Percentiles rank a stretch among this genome's conserved stretches.
Conservation (phyloP, 2,888 invertebrate genomes). For the Trimorus sp. region DNA sequence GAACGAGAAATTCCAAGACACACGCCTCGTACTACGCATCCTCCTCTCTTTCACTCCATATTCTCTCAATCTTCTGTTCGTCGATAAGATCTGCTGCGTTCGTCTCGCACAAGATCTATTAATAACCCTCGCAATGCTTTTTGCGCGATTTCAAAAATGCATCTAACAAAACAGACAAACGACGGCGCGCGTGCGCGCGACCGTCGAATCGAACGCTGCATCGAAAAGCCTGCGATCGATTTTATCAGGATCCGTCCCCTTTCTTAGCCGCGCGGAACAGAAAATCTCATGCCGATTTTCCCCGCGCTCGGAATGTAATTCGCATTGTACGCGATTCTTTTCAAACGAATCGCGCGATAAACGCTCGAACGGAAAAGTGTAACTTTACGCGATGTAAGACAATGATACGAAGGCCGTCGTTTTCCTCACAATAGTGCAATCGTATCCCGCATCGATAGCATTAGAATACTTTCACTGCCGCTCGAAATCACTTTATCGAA, state of each 20-base stretch:
- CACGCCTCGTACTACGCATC: constrained; percentile 59
- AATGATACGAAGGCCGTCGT: too few species aligned
- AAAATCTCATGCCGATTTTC: too few species aligned
- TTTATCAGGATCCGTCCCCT: constrained; percentile 19
- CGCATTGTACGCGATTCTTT: neutral
- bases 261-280: too few species aligned
- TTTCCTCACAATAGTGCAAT: constrained; percentile 4
- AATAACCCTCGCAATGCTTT: constrained; percentile 65
- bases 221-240: constrained; percentile 15
- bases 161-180: constrained; percentile 22
- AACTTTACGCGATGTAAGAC: too few species aligned
- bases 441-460: constrained; percentile 9
- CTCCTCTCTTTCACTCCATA: constrained; percentile 62
- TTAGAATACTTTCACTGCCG: constrained; percentile 24
- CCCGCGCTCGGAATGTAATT: neutral
- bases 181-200: constrained; percentile 20
- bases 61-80: constrained; percentile 66
- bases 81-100: constrained; percentile 68
- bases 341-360: too few species aligned
- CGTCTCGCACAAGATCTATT: constrained; percentile 68
- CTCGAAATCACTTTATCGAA: constrained; percentile 14
- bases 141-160: constrained; percentile 57
- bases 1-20: constrained; percentile 68
- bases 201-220: constrained; percentile 27
- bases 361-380: too few species aligned